These are phyloP conservation scores for Caenorhabditis japonica DNA, from an alignment of 2,888 invertebrate genomes.

Conservation along the genomic window DNA sequence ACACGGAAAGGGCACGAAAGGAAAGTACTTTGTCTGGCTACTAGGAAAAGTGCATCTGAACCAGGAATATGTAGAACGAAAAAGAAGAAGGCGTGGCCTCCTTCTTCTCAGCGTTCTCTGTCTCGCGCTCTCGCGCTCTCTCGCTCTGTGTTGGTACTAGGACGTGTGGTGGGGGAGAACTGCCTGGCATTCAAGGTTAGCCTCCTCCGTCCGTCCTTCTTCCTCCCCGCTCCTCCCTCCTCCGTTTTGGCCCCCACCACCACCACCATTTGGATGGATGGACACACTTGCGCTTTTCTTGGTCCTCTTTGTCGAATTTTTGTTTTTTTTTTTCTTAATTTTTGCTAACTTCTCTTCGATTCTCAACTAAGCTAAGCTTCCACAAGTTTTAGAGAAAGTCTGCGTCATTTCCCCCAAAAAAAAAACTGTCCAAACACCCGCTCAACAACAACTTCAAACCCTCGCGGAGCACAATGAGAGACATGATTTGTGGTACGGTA, in stretches of 20 bases:
- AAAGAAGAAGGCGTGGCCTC: not conserved
- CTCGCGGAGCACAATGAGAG: slow-evolving; percentile 33
- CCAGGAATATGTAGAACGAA: too few species aligned
- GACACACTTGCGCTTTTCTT: not conserved
- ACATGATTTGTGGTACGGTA: slow-evolving; percentile 50
- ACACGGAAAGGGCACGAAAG: too few species aligned
- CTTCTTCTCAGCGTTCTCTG: slow-evolving; percentile 21
- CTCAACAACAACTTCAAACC: too few species aligned
- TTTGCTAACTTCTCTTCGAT: not conserved
- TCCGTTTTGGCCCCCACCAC: not conserved
- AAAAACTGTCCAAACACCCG: too few species aligned
- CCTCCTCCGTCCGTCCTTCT: slow-evolving; percentile 6
- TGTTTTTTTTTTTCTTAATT: not conserved
- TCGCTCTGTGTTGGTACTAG: slow-evolving; percentile 13
- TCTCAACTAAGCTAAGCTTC: too few species aligned
- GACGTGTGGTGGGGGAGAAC: slow-evolving; percentile 25
- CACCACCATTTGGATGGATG: slow-evolving; percentile 8
- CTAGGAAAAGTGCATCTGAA: too few species aligned
- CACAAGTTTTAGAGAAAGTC: too few species aligned
- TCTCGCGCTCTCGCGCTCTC: slow-evolving; percentile 4
- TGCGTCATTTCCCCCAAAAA: too few species aligned
- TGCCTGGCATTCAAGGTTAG: slow-evolving; percentile 58
- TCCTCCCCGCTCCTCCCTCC: not conserved
- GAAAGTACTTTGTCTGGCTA: too few species aligned
- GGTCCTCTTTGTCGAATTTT: not conserved